Evolutionary conservation across 1,140 invertebrate species (phyloP).

Genomic region (Monomorium pharaonis): DNA sequence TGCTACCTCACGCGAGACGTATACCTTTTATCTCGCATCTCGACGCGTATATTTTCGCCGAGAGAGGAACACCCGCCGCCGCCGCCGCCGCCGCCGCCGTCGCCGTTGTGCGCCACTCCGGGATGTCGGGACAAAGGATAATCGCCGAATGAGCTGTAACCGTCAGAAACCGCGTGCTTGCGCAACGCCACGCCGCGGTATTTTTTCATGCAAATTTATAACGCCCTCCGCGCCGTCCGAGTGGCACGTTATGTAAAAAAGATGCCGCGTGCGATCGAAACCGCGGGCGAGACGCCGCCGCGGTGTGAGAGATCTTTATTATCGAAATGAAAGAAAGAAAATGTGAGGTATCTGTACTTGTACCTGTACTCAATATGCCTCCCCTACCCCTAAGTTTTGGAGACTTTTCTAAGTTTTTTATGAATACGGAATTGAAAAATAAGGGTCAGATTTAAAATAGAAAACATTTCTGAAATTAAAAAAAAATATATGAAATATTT

Average conservation of each 20-base stretch:
- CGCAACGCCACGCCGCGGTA: constrained; percentile 17
- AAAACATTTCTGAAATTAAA: too few species aligned
- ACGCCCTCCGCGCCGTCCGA: constrained; percentile 26
- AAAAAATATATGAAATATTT: too few species aligned
- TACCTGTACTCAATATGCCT: too few species aligned
- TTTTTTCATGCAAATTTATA: constrained; percentile 60
- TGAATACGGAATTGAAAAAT: too few species aligned
- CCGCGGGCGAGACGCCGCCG: background rate
- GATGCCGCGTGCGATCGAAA: constrained; percentile 25
- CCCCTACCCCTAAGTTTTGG: too few species aligned
- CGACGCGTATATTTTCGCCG: constrained; percentile 46
- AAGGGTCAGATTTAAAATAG: too few species aligned
- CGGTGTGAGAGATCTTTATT: background rate
- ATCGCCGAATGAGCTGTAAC: constrained; percentile 58
- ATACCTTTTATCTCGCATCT: constrained; percentile 58
- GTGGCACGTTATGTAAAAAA: constrained; percentile 26
- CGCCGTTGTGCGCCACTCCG: background rate
- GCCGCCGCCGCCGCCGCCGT: too few species aligned
- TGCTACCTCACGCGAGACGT: constrained; percentile 48
- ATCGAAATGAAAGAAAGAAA: background rate
- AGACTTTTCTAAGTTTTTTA: too few species aligned
- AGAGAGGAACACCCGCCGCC: constrained; percentile 27
- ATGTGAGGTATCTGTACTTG: too few species aligned
- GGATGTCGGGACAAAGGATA: constrained; percentile 46
- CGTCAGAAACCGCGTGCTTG: constrained; percentile 54